These are phyloP conservation scores for Thamnophis sirtalis DNA, from an alignment of 2,113 vertebrate species.

Conservation along the genomic window DNA sequence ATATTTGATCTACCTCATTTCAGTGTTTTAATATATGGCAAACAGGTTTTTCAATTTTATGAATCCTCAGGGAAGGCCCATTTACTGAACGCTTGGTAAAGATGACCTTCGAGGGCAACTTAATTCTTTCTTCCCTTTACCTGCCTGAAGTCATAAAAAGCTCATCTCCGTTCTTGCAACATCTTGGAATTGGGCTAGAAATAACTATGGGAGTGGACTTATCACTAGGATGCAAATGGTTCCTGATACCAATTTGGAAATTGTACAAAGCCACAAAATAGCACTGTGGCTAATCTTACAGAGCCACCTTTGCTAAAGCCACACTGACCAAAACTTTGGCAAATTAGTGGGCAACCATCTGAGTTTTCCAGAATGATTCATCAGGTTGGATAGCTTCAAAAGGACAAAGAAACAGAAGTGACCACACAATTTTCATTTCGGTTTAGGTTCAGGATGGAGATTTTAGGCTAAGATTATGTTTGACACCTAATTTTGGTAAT, in stretches of 20 bases:
- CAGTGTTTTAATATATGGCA: conserved; percentile 17
- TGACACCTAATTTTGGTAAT: neutral
- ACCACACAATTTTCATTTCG: neutral
- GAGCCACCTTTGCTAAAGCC: neutral
- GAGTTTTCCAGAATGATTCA: neutral
- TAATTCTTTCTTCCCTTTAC: conserved; percentile 19
- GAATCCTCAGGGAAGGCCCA: conserved; percentile 37
- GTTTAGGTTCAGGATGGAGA: neutral
- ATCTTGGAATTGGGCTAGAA: neutral
- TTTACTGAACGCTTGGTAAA: conserved; percentile 9
- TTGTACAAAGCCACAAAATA: neutral
- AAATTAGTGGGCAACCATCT: too few species aligned
- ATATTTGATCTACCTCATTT: conserved; percentile 36
- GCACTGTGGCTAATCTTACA: neutral
- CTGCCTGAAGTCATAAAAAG: conserved; percentile 11
- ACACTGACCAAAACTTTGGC: neutral
- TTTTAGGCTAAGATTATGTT: neutral
- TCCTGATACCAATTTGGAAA: fast-evolving
- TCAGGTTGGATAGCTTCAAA: neutral
- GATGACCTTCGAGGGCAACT: conserved; percentile 51
- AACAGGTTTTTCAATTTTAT: conserved; percentile 29
- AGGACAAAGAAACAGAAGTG: neutral
- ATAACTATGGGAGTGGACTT: neutral
- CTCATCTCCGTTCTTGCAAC: neutral
- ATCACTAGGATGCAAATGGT: fast-evolving